Evolutionary conservation across 30 jellyfish, hydroid and myxozoan genomes (phyloP).

Genomic region (Phacellophora camtschatica): DNA sequence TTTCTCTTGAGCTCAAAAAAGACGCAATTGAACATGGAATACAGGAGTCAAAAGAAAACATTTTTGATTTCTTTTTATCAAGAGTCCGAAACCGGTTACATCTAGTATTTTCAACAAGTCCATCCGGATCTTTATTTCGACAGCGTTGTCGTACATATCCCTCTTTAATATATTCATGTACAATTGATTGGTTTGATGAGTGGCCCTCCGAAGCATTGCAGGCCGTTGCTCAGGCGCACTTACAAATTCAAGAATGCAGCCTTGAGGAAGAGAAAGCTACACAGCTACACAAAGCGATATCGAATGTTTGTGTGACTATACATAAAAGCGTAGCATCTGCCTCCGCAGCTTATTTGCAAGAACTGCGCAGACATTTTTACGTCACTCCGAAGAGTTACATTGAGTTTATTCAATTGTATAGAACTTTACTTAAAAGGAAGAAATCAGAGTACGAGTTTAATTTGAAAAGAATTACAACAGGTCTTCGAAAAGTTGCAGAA

Average conservation of each 20-base stretch:
- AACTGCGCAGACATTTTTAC: constrained; percentile 54
- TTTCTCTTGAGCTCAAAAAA: constrained; percentile 53
- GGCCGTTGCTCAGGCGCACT: constrained; percentile 70
- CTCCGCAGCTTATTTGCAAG: constrained; percentile 48
- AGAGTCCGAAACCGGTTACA: constrained; percentile 75
- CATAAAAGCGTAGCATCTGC: constrained; percentile 57
- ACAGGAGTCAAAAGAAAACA: constrained; percentile 58
- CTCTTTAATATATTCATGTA: constrained; percentile 57
- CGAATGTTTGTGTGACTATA: constrained; percentile 41
- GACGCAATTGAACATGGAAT: constrained; percentile 68
- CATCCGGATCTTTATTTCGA: constrained; percentile 77
- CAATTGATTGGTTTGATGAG: constrained; percentile 82
- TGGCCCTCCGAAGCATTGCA: constrained; percentile 87
- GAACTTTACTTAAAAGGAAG: constrained; percentile 34
- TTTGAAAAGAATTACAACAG: constrained; percentile 51
- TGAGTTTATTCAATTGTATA: constrained; percentile 55
- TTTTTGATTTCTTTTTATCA: constrained; percentile 61
- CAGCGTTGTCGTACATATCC: constrained; percentile 85
- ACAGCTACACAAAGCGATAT: constrained; percentile 9
- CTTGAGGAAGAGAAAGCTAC: constrained; percentile 4
- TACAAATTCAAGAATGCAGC: constrained; percentile 8
- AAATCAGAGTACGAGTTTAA: constrained; percentile 34
- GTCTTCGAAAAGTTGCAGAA: constrained; percentile 72
- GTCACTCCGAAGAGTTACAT: constrained; percentile 81
- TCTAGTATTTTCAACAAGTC: constrained; percentile 81